Evolutionary conservation across 2,797 vertebrate genomes (phyloP).

Genomic region (Notolabrus celidotus): DNA sequence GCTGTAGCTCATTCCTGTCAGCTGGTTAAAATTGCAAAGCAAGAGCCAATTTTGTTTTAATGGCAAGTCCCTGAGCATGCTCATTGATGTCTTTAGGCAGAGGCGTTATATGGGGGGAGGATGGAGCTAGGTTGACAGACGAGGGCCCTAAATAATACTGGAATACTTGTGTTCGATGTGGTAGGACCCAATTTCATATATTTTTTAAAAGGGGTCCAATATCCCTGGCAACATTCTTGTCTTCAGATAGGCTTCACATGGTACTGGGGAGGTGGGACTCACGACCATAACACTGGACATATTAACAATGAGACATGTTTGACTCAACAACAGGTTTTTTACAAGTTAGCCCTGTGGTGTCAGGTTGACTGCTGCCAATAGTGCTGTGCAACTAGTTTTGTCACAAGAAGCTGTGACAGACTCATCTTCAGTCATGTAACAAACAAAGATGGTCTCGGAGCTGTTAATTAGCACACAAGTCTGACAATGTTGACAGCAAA

Average conservation of each 20-base stretch:
- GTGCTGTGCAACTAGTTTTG: not conserved
- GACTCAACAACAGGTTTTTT: not conserved
- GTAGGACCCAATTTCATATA: no score
- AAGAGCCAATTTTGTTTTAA: not conserved
- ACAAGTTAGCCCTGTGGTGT: not conserved
- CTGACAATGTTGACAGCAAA: not conserved
- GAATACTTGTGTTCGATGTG: no score
- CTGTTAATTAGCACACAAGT: not conserved
- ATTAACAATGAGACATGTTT: not conserved
- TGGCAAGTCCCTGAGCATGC: not conserved
- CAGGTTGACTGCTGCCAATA: not conserved
- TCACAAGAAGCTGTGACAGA: not conserved
- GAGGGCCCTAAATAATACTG: no score
- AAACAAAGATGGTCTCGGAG: not conserved
- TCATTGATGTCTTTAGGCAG: not conserved
- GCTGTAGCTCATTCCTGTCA: not conserved
- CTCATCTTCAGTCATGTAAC: not conserved
- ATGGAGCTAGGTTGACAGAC: no score
- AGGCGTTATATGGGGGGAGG: no score
- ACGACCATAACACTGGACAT: not conserved
- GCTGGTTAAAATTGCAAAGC: constrained; percentile 8
- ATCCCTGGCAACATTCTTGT: no score
- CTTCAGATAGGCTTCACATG: no score
- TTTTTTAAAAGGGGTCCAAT: no score
- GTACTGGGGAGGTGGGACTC: not conserved